phyloP scores from a whole-genome alignment of 92 coral and sea anemone species.

The Scolanthus callimorphus region DNA sequence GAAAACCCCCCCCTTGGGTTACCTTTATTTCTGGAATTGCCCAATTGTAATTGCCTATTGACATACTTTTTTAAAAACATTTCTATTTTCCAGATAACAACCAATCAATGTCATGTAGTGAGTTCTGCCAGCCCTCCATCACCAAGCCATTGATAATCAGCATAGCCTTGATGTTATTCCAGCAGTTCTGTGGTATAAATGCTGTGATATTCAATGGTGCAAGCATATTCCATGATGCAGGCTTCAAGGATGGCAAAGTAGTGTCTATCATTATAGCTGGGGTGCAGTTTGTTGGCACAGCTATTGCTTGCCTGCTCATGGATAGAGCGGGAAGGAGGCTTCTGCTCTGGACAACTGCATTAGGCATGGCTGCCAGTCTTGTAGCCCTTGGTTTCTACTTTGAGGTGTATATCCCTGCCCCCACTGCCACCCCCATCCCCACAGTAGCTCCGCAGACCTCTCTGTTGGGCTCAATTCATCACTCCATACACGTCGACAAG shows the following conservation, averaged over 20 bases:
- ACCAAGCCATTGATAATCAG: conserved; percentile 68
- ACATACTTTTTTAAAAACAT: too few species aligned
- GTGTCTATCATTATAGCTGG: conserved; percentile 60
- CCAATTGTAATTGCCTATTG: too few species aligned
- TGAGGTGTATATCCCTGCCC: conserved; percentile 37
- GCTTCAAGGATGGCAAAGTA: conserved; percentile 53
- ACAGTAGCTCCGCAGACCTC: background rate
- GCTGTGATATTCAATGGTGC: conserved; percentile 76
- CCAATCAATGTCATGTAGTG: conserved; percentile 32
- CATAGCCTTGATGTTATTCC: conserved; percentile 63
- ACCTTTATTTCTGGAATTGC: too few species aligned
- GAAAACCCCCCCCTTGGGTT: too few species aligned
- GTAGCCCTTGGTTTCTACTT: conserved; percentile 66
- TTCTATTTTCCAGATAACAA: conserved; percentile 26
- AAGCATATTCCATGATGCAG: conserved; percentile 60
- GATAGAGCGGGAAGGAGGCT: conserved; percentile 82
- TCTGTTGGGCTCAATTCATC: conserved; percentile 9
- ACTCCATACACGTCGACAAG: conserved; percentile 10
- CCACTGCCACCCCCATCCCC: background rate
- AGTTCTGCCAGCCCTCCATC: conserved; percentile 54
- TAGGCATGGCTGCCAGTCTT: conserved; percentile 60
- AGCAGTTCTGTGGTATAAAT: conserved; percentile 82
- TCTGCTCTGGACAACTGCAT: conserved; percentile 61
- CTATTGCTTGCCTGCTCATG: conserved; percentile 53
- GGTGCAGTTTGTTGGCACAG: conserved; percentile 64